A percentile compares a stretch with the other conserved stretches of the same genome.
Conservation (phyloP, 2,113 vertebrate species). For the Andinoacara biseriatus region DNA sequence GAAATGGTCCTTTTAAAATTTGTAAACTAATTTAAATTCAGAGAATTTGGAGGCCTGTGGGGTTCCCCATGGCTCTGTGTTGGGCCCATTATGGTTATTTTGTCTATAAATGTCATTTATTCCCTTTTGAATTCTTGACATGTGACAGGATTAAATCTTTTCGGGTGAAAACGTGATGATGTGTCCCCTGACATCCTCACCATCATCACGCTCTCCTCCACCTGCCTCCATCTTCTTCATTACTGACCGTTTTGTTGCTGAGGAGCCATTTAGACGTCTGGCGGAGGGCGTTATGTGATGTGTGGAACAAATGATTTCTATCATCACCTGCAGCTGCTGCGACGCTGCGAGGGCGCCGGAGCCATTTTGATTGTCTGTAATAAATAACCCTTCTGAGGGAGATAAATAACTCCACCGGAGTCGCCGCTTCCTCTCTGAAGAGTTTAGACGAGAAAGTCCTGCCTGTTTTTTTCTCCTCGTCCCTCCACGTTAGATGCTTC, state of each 20-base stretch:
- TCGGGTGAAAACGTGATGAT: not conserved
- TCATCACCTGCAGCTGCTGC: constrained; percentile 63
- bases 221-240: constrained; percentile 12
- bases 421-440: not conserved
- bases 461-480: constrained; percentile 3
- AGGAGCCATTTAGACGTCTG: not conserved
- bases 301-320: constrained; percentile 39
- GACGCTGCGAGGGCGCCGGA: not conserved
- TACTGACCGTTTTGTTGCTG: constrained; percentile 16
- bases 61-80: not conserved
- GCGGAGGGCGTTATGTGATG: not conserved
- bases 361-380: constrained; percentile 37
- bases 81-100: not conserved
- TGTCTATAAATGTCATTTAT: not conserved
- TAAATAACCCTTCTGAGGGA: constrained; percentile 57
- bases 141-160: constrained; percentile 3
- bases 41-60: not conserved
- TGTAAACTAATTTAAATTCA: not conserved
- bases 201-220: constrained; percentile 17
- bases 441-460: constrained; percentile 8
- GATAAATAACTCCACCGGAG: constrained; percentile 46
- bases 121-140: not conserved
- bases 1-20: not conserved
- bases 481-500: constrained; percentile 40
- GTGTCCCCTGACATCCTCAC: constrained; percentile 24